Evolutionary conservation across 2,797 vertebrate species (phyloP).

Genomic region (Myoxocephalus aenaeus): DNA sequence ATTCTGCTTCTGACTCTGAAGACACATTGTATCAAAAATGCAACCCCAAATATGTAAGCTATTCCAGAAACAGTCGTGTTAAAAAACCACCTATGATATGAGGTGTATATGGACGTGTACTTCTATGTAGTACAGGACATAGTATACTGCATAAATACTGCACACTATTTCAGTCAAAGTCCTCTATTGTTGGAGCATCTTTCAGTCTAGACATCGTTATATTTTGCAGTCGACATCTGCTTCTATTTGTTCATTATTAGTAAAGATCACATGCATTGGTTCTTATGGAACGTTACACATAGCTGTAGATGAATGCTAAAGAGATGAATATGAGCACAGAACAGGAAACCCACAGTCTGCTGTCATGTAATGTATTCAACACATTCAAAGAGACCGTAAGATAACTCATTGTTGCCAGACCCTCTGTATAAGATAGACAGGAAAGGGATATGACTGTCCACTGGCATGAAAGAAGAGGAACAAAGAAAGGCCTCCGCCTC

Average conservation of each 20-base stretch:
- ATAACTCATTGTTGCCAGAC: constrained; percentile 11
- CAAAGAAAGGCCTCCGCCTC: constrained; percentile 10
- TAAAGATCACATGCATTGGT: not conserved
- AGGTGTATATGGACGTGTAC: not conserved
- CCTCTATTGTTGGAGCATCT: not conserved
- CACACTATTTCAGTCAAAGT: not conserved
- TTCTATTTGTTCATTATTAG: not conserved
- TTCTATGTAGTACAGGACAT: not conserved
- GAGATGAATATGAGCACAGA: not conserved
- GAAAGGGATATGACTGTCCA: constrained; percentile 25
- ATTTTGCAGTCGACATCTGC: not conserved
- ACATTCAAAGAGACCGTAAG: constrained; percentile 4
- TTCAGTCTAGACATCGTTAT: not conserved
- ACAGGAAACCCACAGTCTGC: not conserved
- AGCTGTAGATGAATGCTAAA: not conserved
- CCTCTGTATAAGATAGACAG: constrained; percentile 12
- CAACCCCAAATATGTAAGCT: too few relatives aligned
- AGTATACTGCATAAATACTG: too few relatives aligned
- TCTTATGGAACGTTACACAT: not conserved
- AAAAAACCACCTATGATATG: too few relatives aligned
- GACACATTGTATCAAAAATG: too few relatives aligned
- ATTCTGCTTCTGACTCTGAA: too few relatives aligned
- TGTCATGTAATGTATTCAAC: constrained; percentile 7
- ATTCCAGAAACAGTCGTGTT: too few relatives aligned
- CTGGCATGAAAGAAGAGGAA: not conserved